phyloP scores from a whole-genome alignment of 2,797 vertebrate species.

The Oreortyx pictus region DNA sequence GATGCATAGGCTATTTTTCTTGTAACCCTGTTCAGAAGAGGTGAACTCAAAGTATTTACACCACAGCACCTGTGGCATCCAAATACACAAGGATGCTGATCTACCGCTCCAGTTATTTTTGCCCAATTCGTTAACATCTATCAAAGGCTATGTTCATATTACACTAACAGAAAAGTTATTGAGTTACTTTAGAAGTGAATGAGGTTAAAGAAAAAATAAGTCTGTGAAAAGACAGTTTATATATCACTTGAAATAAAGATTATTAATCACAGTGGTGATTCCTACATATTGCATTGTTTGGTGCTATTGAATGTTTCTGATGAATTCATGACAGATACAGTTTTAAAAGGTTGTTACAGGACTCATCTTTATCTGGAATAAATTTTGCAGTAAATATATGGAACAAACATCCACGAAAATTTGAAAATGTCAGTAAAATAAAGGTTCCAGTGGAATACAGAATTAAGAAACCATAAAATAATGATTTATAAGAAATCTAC shows the following conservation, averaged over 20 bases:
- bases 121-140: background rate
- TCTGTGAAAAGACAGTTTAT: background rate
- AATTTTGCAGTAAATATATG: background rate
- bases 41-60: background rate
- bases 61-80: background rate
- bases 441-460: background rate
- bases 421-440: background rate
- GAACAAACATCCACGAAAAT: background rate
- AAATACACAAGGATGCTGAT: background rate
- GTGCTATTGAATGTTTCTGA: background rate
- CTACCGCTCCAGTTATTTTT: rapidly evolving
- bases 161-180: background rate
- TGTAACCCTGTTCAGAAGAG: background rate
- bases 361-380: background rate
- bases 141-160: background rate
- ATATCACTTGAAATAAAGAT: background rate
- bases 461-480: background rate
- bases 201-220: background rate
- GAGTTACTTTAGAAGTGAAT: background rate
- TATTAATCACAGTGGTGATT: background rate
- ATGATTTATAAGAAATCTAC: background rate
- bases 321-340: background rate
- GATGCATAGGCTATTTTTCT: background rate
- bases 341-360: background rate
- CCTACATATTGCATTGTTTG: background rate